phyloP scores from a whole-genome alignment of 2,888 invertebrate species.

The Latrodectus hesperus region DNA sequence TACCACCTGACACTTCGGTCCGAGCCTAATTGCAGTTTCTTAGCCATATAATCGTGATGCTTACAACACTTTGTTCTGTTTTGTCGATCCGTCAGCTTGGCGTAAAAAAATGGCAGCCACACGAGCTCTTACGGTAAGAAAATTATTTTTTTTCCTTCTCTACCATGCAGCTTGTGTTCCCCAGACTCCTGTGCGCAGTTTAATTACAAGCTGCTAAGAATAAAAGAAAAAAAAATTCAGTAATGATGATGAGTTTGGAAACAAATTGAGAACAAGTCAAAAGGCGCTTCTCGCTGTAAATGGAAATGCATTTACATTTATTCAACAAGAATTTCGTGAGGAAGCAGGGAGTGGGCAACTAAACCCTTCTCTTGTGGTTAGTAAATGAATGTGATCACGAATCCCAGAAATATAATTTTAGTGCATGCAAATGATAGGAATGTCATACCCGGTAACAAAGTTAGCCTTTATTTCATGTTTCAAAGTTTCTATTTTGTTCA shows the following conservation, averaged over 20 bases:
- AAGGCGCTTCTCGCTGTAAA: constrained; percentile 15
- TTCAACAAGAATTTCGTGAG: constrained; percentile 30
- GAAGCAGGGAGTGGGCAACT: constrained; percentile 2
- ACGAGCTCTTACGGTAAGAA: not conserved
- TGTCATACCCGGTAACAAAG: too few relatives aligned
- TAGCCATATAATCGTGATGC: constrained; percentile 49
- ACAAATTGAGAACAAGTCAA: constrained; percentile 54
- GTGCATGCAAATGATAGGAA: too few relatives aligned
- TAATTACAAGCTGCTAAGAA: constrained; percentile 36
- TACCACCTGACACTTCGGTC: constrained; percentile 62
- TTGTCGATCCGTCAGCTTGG: not conserved
- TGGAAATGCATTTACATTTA: constrained; percentile 52
- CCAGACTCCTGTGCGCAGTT: not conserved
- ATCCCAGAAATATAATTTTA: not conserved
- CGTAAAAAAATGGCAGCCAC: not conserved
- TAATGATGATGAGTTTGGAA: constrained; percentile 10
- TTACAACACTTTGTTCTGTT: constrained; percentile 52
- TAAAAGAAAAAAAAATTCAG: not conserved
- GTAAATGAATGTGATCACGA: constrained; percentile 46
- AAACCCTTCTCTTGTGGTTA: not conserved
- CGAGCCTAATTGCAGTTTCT: constrained; percentile 53
- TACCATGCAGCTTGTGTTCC: not conserved
- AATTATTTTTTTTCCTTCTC: too few relatives aligned
- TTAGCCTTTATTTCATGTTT: too few relatives aligned
- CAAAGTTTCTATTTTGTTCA: too few relatives aligned